phyloP scores from a whole-genome alignment of 2,797 vertebrate species.

The Gymnoscopelus braueri region DNA sequence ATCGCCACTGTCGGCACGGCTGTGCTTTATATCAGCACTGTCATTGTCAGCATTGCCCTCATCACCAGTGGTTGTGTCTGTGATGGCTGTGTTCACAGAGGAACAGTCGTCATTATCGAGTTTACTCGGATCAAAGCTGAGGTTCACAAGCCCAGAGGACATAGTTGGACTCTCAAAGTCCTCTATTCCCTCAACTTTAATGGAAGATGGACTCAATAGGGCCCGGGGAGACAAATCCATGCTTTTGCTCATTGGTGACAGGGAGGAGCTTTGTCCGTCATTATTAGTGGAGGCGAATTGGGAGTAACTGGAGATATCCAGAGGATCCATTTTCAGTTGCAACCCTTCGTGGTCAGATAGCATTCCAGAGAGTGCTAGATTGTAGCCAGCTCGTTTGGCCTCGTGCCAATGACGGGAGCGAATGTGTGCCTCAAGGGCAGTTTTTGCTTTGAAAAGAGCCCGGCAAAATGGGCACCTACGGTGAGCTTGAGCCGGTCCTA shows the following conservation, averaged over 20 bases:
- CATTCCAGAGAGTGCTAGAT: constrained; percentile 91
- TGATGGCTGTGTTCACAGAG: constrained; percentile 98
- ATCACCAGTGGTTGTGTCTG: constrained; percentile 97
- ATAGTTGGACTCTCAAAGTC: constrained; percentile 96
- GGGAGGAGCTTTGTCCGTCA: constrained; percentile 92
- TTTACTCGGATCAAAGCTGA: constrained; percentile 95
- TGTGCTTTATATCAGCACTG: constrained; percentile 90
- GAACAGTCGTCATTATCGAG: constrained; percentile 99
- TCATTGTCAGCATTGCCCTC: constrained; percentile 97
- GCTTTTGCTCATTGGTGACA: constrained; percentile 94
- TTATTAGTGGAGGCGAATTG: constrained; percentile 86
- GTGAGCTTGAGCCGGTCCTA: constrained; percentile 97
- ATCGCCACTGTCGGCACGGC: constrained; percentile 83
- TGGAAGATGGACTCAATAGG: constrained; percentile 95
- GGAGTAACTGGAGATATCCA: constrained; percentile 89
- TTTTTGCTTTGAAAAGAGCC: constrained; percentile 99
- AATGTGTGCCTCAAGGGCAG: constrained; percentile 97
- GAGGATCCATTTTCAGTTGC: constrained; percentile 93
- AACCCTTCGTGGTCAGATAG: constrained; percentile 92
- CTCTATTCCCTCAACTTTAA: constrained; percentile 97
- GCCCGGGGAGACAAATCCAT: constrained; percentile 95
- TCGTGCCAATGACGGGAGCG: constrained; percentile 99
- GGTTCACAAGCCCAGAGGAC: constrained; percentile 88
- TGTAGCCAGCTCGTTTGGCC: constrained; percentile 98
- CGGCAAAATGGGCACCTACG: constrained; percentile 97